These are phyloP conservation scores for Ethmia dodecea DNA, from an alignment of 2,888 invertebrate species.

Conservation along the genomic window DNA sequence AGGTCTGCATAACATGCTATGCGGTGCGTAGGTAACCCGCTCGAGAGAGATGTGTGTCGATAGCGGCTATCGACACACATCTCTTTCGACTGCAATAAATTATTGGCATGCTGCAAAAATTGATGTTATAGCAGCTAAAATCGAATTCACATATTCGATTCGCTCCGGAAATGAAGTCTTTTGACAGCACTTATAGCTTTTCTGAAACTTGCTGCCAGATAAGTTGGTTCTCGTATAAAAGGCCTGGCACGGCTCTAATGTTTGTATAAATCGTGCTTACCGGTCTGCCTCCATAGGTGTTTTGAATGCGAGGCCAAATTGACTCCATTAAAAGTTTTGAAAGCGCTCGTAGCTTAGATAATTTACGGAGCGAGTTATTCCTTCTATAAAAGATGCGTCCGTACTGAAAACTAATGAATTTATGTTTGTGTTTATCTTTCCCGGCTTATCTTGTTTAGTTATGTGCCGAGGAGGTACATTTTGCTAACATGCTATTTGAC, in stretches of 20 bases:
- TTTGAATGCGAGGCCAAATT: conserved; percentile 72
- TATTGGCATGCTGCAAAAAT: no score
- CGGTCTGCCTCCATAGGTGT: conserved; percentile 51
- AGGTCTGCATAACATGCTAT: no score
- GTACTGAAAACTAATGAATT: conserved; percentile 62
- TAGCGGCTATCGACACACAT: no score
- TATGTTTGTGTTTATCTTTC: conserved; percentile 47
- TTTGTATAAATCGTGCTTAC: conserved; percentile 62
- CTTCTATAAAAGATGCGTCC: conserved; percentile 58
- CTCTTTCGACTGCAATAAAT: no score
- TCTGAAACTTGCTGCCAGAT: conserved; percentile 29
- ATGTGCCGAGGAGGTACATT: neutral
- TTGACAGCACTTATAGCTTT: conserved; percentile 12
- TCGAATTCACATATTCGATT: neutral
- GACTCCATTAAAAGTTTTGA: conserved; percentile 76
- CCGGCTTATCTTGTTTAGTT: conserved; percentile 15
- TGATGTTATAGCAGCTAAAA: no score
- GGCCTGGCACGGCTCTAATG: conserved; percentile 42
- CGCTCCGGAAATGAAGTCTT: neutral
- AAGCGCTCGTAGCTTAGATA: conserved; percentile 71
- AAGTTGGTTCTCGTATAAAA: conserved; percentile 37
- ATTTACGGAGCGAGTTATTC: conserved; percentile 70
- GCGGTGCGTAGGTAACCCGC: no score
- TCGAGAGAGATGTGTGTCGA: no score
- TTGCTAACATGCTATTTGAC: neutral